These are phyloP conservation scores for Gnathonemus echidnorhynchus DNA, from an alignment of 2,113 vertebrate genomes.

Conservation along the genomic window DNA sequence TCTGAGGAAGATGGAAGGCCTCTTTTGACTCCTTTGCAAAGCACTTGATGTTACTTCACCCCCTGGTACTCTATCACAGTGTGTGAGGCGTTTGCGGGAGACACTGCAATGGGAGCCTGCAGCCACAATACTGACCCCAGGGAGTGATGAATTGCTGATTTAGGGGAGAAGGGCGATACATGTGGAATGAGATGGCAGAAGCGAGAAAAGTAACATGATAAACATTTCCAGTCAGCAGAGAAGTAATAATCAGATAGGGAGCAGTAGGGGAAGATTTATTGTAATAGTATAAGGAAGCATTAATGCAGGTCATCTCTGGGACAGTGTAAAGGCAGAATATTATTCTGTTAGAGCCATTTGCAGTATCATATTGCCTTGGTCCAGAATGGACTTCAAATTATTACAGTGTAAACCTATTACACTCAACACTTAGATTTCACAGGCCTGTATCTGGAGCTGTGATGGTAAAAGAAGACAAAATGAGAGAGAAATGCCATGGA, in stretches of 20 bases:
- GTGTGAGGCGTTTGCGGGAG: background rate
- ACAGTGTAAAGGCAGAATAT: slow-evolving; percentile 17
- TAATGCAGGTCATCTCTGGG: slow-evolving; percentile 9
- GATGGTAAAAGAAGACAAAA: background rate
- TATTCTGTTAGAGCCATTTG: background rate
- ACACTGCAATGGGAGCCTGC: background rate
- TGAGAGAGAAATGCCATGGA: background rate
- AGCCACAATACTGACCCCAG: background rate
- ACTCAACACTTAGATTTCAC: background rate
- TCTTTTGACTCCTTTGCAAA: background rate
- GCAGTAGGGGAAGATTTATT: slow-evolving; percentile 16
- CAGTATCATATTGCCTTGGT: background rate
- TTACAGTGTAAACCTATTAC: background rate
- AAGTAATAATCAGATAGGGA: slow-evolving; percentile 19
- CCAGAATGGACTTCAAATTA: background rate
- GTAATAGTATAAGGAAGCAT: slow-evolving; percentile 4
- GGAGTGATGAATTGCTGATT: slow-evolving; percentile 17
- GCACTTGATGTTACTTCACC: background rate
- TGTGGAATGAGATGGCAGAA: background rate
- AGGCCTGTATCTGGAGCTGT: background rate
- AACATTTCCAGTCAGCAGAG: slow-evolving; percentile 13
- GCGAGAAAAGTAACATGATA: slow-evolving; percentile 14
- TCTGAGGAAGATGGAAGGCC: background rate
- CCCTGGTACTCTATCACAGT: background rate
- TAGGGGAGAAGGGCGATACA: background rate